Evolutionary conservation across 2,888 invertebrate species (phyloP).

Genomic region (Oscheius sp.): DNA sequence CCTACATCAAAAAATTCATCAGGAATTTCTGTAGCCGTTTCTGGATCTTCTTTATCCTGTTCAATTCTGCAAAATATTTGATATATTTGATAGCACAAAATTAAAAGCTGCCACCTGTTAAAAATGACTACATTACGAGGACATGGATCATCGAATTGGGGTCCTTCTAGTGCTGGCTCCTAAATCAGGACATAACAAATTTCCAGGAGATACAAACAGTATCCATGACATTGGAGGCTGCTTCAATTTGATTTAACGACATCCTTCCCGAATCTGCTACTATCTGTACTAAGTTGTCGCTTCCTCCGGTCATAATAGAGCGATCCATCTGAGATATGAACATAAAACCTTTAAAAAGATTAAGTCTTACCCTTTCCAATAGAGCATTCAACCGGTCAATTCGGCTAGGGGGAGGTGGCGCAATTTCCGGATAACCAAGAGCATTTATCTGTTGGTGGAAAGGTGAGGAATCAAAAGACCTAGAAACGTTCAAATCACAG

Average conservation of each 20-base stretch:
- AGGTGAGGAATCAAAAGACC: slow-evolving; percentile 51
- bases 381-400: slow-evolving; percentile 46
- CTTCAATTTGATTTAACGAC: slow-evolving; percentile 24
- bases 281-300: slow-evolving; percentile 26
- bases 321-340: slow-evolving; percentile 28
- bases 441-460: too few species aligned
- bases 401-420: slow-evolving; percentile 29
- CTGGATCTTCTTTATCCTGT: background rate
- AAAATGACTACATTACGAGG: slow-evolving; percentile 51
- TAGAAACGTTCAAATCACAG: too few species aligned
- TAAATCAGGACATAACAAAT: background rate
- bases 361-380: slow-evolving; percentile 46
- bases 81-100: too few species aligned
- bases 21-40: slow-evolving; percentile 24
- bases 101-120: background rate
- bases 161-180: slow-evolving; percentile 13
- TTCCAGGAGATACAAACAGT: background rate
- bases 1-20: slow-evolving; percentile 63
- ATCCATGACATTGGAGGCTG: slow-evolving; percentile 22
- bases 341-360: too few species aligned
- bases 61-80: too few species aligned
- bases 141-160: slow-evolving; percentile 48
- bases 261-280: slow-evolving; percentile 34
- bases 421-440: background rate
- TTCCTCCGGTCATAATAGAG: background rate